Evolutionary conservation across 2,888 invertebrate genomes (phyloP), one percentile per base, ranked within the genome.

Genomic region (Euplagia quadripunctaria): DNA sequence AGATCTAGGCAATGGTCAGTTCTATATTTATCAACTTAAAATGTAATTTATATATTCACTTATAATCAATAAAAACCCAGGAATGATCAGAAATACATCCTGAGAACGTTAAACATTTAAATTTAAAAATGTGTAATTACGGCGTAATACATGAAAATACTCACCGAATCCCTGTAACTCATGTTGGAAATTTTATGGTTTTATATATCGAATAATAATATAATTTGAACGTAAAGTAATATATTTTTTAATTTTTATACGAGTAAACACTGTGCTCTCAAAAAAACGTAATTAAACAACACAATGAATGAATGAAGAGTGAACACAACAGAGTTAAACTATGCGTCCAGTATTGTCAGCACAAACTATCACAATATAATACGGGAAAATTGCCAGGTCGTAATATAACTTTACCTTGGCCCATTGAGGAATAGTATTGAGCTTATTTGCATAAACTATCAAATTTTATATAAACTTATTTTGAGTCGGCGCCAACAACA

Each of bases 111-210:
- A 31, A 16, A 12, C 12, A n/a, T 49, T n/a, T 31, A 64, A 16
- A n/a, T 74, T 64, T 66, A 65, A 58, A 70, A 68, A 68, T 20
- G 1, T 49, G 0, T 67, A 43, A 1, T 43, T 77, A 65, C 42
- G 63, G 68, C 68, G 42, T 69, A 64, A 76, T 69, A 68, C 31
- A 58, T 51, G 3, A 55, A 49, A 64, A 11, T 12, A 81, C 94
- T 94, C 85, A 94, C 94, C 77, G 93, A 87, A 87, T 94, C 93
- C 81, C 94, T 91, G 87, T 93, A 94, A 87, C 93, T 94, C 94
- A 94, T 94, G 80, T 85, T 91, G 73, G 68, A 66, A 71, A 78
- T 73, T 74, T 70, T 70, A 43, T 71, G 43, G 49, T 43, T 43
- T 17, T 55, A 43, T 71, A n/a, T 73, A 58, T 61, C 71, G 14